Evolutionary conservation across 2,113 vertebrate genomes (phyloP), one percentile per base, ranked within the genome.

Genomic region (Labeo rohita): DNA sequence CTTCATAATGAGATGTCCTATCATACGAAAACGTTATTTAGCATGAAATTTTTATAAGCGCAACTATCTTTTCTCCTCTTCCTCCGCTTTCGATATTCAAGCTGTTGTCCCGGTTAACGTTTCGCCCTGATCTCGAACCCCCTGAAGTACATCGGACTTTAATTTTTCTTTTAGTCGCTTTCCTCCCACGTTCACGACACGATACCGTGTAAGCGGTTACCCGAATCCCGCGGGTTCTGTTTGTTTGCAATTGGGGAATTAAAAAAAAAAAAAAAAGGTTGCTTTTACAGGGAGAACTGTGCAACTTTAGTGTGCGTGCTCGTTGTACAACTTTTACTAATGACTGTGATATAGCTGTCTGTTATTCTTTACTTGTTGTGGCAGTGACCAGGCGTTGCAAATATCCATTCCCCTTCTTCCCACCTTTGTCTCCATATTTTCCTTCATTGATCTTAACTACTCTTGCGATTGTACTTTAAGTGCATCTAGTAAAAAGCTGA

Each of bases 311-410:
- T 93, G 86, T 90, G 89, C 84, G 85, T 87, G 87, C 84, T 88
- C 84, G 83, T 94, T 93, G 87, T 87, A 94, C 89, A 93, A 92
- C 90, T 94, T 95, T 80, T 39, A 92, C 93, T 95, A 94, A 95
- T 93, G 89, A 93, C 84, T 94, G 93, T 95, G 93, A 93, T 93
- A 92, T 94, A 94, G 93, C 93, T 92, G 93, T 95, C 94, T 92
- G 94, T 95, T 94, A 92, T 94, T 92, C 92, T 94, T 94, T 89
- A 90, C 92, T 93, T 89, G 89, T 93, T 89, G 93, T 94, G 93
- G 91, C 92, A 92, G 93, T 94, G 93, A 92, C 94, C 59, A 93
- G 92, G 92, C 94, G 91, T 94, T 89, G 92, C 68, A 92, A 92
- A 92, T 90, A 90, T 89, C 86, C 92, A 87, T 92, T 87, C 81